A percentile compares a stretch with the other conserved stretches of the same genome.
Evolutionary conservation across 2,797 vertebrate genomes (phyloP).

Genomic region (Oreortyx pictus): DNA sequence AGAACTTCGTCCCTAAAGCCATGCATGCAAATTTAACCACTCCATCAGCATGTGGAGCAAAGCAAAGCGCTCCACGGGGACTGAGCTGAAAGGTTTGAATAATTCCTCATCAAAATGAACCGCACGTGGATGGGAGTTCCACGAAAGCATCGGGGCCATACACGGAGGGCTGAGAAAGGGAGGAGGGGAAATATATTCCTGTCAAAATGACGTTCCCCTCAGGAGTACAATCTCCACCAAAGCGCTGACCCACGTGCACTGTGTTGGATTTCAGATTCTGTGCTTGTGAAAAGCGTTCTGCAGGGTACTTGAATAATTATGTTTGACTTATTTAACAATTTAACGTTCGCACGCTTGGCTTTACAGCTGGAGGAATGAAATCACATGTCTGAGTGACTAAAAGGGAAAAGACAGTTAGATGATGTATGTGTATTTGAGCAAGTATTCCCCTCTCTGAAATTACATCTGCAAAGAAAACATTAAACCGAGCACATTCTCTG

Average conservation of each 20-base stretch:
- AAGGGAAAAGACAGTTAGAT: neutral
- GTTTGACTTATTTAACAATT: slow-evolving; percentile 56
- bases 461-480: rapidly evolving
- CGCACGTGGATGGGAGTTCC: neutral
- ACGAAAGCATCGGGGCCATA: neutral
- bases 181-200: neutral
- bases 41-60: neutral
- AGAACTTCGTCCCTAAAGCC: neutral
- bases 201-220: slow-evolving; percentile 49
- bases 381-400: neutral
- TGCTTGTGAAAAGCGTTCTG: neutral
- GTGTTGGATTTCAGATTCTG: neutral
- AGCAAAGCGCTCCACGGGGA: slow-evolving; percentile 23
- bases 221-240: slow-evolving; percentile 20
- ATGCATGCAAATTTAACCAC: neutral
- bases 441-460: neutral
- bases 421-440: neutral
- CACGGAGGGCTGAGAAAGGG: neutral
- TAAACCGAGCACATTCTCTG: neutral
- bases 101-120: slow-evolving; percentile 59
- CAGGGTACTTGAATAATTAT: neutral
- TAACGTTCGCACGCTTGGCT: neutral
- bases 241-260: neutral
- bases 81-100: slow-evolving; percentile 26
- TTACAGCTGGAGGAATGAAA: slow-evolving; percentile 40